These are phyloP conservation scores for Eristalis arbustorum DNA, from an alignment of 2,888 invertebrate species.

Conservation along the genomic window DNA sequence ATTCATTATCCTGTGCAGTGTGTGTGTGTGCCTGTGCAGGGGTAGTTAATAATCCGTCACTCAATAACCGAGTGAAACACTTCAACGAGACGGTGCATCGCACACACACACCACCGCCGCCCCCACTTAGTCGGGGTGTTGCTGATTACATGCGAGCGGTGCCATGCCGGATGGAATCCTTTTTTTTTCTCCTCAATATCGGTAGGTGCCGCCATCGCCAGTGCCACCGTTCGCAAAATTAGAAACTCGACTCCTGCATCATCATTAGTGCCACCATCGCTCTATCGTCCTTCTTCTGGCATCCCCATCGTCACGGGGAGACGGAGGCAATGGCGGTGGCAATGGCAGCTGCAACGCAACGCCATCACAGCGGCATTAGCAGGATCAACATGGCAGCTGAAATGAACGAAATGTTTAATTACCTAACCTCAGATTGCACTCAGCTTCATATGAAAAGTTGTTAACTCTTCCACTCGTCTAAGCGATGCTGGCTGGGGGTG, in stretches of 20 bases:
- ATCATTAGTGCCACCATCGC: constrained; percentile 64
- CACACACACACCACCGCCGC: not conserved
- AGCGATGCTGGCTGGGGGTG: constrained; percentile 1
- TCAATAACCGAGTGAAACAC: constrained; percentile 32
- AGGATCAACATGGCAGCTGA: constrained; percentile 68
- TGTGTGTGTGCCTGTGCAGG: not conserved
- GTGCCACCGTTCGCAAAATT: constrained; percentile 37
- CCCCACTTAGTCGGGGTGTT: constrained; percentile 38
- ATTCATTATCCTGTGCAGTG: constrained; percentile 2
- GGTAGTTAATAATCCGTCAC: constrained; percentile 39
- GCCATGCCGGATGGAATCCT: constrained; percentile 34
- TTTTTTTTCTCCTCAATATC: constrained; percentile 44
- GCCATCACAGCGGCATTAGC: constrained; percentile 48
- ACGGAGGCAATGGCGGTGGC: not conserved
- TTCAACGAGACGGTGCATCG: constrained; percentile 11
- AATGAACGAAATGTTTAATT: constrained; percentile 73
- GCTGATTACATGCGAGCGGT: constrained; percentile 48
- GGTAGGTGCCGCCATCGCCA: constrained; percentile 36
- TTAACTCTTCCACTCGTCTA: constrained; percentile 70
- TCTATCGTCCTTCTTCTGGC: constrained; percentile 23
- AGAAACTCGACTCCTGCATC: constrained; percentile 62
- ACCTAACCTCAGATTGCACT: constrained; percentile 74
- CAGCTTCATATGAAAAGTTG: constrained; percentile 72
- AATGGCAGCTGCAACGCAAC: not conserved
- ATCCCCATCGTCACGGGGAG: not conserved